Base-by-base conservation (phyloP, 64 coral and sea anemone genomes). In the Porites australiensis region DNA sequence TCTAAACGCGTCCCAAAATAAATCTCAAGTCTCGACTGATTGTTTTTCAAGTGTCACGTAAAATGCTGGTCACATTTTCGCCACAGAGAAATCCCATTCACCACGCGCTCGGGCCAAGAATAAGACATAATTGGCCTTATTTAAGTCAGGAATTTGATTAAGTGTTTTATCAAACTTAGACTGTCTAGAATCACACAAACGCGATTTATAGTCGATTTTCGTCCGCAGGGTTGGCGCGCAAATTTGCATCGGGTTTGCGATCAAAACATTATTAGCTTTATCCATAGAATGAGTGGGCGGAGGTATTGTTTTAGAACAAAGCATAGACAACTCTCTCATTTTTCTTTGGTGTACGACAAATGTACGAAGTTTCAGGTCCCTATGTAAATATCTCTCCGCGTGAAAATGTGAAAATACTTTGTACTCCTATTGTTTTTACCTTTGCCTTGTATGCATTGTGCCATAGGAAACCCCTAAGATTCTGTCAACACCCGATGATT, bases 401-500 rank as follows among this genome's bases (percentile, higher is more conserved):
- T 84, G 81, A 84, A 67, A 69, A 68, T 51, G 58, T 84, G 81
- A 84, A 67, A 69, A 68, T 51, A 20, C 62, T 84, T 64, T 64
- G 81, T 84, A 18, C 44, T 16, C 60, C 62, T 23, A 84, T 84
- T 84, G 62, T 84, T 84, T 83, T n/a, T 82, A 18, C 58, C 37
- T 65, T 82, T 82, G 81, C 54, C 54, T 55, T 9, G 46, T 88
- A 53, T 50, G 75, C 18, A 44, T 87, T 79, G 27, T 37, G 27
- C 27, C 27, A 87, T 74, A 85, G 91, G 79, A 93, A 93, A 93
- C 91, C 91, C 91, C 91, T 93, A 13, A 79, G 87, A 85, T 87
- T 83, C 74, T 87, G 83, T 93, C 82, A 93, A 87, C 54, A 71
- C 18, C 50, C 66, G 77, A 20, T 93, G 91, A 93, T 87, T 93